A percentile compares a stretch with the other conserved stretches of the same genome.
Conservation (phyloP, 1,140 invertebrate genomes). For the Drosophila sproati region DNA sequence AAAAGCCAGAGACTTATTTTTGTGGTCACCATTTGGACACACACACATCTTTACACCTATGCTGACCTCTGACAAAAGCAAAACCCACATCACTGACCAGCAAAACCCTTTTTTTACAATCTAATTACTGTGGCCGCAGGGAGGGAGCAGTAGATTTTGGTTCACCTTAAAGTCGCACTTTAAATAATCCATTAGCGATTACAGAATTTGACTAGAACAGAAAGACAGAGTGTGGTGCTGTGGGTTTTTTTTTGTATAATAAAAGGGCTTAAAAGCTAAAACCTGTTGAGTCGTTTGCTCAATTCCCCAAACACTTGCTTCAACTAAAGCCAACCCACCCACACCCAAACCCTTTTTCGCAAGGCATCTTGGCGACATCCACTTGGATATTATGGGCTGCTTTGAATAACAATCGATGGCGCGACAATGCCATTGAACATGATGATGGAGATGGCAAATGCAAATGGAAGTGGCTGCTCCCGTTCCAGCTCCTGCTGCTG, state of each 20-base stretch:
- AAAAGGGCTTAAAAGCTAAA: slow-evolving; percentile 84
- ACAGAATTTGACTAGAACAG: slow-evolving; percentile 41
- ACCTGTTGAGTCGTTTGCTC: slow-evolving; percentile 83
- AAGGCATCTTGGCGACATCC: slow-evolving; percentile 20
- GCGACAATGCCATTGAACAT: slow-evolving; percentile 62
- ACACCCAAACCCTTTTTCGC: slow-evolving; percentile 34
- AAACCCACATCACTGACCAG: slow-evolving; percentile 52
- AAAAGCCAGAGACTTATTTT: slow-evolving; percentile 36
- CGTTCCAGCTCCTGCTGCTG: slow-evolving; percentile 12
- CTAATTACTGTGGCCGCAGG: slow-evolving; percentile 63
- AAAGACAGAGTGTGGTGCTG: neutral
- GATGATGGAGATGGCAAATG: slow-evolving; percentile 59
- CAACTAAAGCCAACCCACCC: slow-evolving; percentile 64
- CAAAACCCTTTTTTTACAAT: slow-evolving; percentile 60
- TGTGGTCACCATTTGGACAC: slow-evolving; percentile 51
- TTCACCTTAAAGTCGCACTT: slow-evolving; percentile 68
- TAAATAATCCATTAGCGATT: slow-evolving; percentile 80
- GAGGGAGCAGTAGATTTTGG: slow-evolving; percentile 14
- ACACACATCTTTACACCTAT: slow-evolving; percentile 1
- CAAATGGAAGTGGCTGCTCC: slow-evolving; percentile 52
- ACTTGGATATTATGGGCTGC: slow-evolving; percentile 78
- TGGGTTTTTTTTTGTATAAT: slow-evolving; percentile 9
- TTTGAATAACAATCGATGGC: slow-evolving; percentile 82
- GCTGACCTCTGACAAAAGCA: slow-evolving; percentile 27
- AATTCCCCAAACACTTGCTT: slow-evolving; percentile 84